Evolutionary conservation across 2,888 invertebrate genomes (phyloP).

Genomic region (Hololepta plana): DNA sequence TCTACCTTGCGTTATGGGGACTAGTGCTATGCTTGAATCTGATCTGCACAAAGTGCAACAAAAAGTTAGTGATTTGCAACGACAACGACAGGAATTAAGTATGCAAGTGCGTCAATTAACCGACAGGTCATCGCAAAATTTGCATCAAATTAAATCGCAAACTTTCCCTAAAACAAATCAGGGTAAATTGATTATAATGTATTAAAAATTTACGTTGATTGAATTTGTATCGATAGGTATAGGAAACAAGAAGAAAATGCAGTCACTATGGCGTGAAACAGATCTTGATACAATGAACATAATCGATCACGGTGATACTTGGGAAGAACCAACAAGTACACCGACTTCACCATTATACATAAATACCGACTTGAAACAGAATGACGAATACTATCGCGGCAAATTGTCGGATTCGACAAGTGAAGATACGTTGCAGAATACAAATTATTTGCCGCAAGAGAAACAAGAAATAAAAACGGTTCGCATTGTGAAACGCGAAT

Average conservation of each 20-base stretch:
- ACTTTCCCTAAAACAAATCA: conserved; percentile 10
- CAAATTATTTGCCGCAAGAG: conserved; percentile 35
- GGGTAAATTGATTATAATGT: conserved; percentile 6
- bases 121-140: conserved; percentile 56
- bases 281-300: conserved; percentile 72
- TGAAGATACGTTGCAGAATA: conserved; percentile 17
- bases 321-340: conserved; percentile 20
- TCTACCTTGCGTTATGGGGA: conserved; percentile 30
- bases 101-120: conserved; percentile 72
- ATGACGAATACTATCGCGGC: conserved; percentile 36
- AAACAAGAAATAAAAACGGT: conserved; percentile 86
- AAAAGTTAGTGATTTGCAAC: conserved; percentile 68
- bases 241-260: conserved; percentile 36
- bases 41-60: conserved; percentile 71
- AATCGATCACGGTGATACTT: conserved; percentile 46
- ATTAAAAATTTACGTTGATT: conserved; percentile 1
- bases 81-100: conserved; percentile 71
- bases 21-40: conserved; percentile 53
- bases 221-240: conserved; percentile 5
- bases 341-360: conserved; percentile 47
- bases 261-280: conserved; percentile 72
- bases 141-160: conserved; percentile 37
- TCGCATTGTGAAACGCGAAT: conserved; percentile 80
- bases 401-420: conserved; percentile 27
- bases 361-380: conserved; percentile 34